Evolutionary conservation across 2,797 vertebrate genomes (phyloP), one percentile per base, ranked within the genome.

Genomic region (Chloroceryle inda): DNA sequence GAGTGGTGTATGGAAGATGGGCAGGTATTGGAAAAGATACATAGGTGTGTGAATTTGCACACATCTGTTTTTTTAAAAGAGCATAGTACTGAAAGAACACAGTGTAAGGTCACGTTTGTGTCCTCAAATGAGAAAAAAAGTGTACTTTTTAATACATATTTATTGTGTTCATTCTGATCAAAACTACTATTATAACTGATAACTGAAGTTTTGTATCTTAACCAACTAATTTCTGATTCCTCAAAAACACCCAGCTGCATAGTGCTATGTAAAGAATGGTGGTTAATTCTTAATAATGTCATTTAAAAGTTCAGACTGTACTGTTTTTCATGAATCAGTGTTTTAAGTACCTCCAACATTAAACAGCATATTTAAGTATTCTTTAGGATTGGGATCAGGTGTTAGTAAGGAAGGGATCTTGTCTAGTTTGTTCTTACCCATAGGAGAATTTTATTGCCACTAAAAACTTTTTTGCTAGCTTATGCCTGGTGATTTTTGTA

Each of bases 271-370:
- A 61, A 67, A 56, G 24, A 40, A 33, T 11, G 22, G 21, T 63
- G 31, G 22, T 7, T 62, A 40, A 47, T 68, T 23, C 50, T 90
- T 61, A 24, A 33, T 56, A 55, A 53, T 0, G 0, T 47, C 0
- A 33, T 85, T 75, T 78, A 9, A 21, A 88, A 75, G 11, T 59
- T 73, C 27, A 49, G 18, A 11, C 19, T 35, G 13, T 44, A 82
- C 40, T 63, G 7, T 2, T 88, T 87, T 52, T 63, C 29, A 6
- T 35, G 14, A 50, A 83, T 14, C 49, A 40, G 2, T 49, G 10
- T 16, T 76, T 76, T 85, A 40, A 74, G 16, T 66, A 27, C 37
- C 61, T 83, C 38, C 9, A 66, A 8, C 18, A 24, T 31, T 22
- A 52, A 33, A 24, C 56, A 31, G 3, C 29, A 4, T 33, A 11